These are phyloP conservation scores for Pandemis corylana DNA, from an alignment of 2,888 invertebrate species.

Conservation along the genomic window DNA sequence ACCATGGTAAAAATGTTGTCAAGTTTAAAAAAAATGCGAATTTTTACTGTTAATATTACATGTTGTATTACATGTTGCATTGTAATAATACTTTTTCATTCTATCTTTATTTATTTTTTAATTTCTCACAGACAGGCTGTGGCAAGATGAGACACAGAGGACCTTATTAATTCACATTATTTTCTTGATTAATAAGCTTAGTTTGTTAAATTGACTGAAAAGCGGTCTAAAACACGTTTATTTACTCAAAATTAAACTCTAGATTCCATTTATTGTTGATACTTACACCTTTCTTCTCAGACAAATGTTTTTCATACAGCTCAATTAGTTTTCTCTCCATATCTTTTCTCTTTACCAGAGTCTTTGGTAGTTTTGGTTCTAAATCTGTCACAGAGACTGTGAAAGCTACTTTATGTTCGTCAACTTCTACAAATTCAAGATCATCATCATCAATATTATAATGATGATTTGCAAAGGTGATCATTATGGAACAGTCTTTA, in stretches of 20 bases:
- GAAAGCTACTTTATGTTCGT: slow-evolving; percentile 72
- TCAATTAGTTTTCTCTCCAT: slow-evolving; percentile 64
- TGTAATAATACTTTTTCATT: no score
- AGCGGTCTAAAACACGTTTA: not conserved
- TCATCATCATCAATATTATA: slow-evolving; percentile 50
- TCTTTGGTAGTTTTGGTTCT: slow-evolving; percentile 86
- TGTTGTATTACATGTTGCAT: no score
- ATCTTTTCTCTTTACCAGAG: slow-evolving; percentile 63
- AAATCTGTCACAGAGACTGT: slow-evolving; percentile 87
- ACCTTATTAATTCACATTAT: not conserved
- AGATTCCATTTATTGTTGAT: slow-evolving; percentile 42
- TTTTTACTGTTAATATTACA: no score
- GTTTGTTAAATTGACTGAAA: no score
- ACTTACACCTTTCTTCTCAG: slow-evolving; percentile 55
- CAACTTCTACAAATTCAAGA: slow-evolving; percentile 58
- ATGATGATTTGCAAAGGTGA: slow-evolving; percentile 73
- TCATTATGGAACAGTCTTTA: slow-evolving; percentile 89
- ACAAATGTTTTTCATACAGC: slow-evolving; percentile 56
- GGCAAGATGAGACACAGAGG: no score
- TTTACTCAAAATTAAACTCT: not conserved
- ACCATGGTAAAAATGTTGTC: no score
- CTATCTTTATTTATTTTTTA: no score
- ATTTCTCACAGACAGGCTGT: no score
- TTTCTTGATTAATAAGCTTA: no score
- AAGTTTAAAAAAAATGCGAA: no score